Base-by-base conservation (phyloP, 1,140 invertebrate species). In the Sesamia nonagrioides region DNA sequence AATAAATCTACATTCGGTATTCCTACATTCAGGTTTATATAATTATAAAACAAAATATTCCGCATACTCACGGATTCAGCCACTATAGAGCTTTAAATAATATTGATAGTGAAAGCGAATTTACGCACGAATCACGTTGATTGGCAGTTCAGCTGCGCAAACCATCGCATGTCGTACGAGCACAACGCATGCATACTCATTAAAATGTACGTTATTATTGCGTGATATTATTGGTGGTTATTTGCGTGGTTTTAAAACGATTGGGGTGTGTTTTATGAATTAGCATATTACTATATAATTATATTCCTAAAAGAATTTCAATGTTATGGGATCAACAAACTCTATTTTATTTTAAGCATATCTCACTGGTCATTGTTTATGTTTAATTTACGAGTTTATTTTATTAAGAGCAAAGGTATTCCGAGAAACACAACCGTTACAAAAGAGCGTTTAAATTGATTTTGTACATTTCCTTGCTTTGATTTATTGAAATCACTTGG, bases 91-190 rank as follows among this genome's bases (percentile, higher is more conserved):
- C 54, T 3, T 58, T 63, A 63, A 63, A 63, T 63, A n/a, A 63
- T 35, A 42, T 63, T 63, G 35, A 63, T 63, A 63, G 60, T 42
- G 60, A 63, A 63, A 63, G 60, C 60, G n/a, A 66, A 66, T 42
- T 66, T 42, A 37, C 61, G 37, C 61, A 66, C 61, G 42, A 66
- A 66, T 66, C 61, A 66, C 37, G 37, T 42, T 42, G 42, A 66
- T 66, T 42, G 35, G 61, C 37, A 42, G 37, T 17, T 9, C 61
- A 42, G 61, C 61, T 42, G 61, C 37, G 56, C 56, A 60, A 60
- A 60, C 56, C 33, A 11, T 11, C 56, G 60, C 58, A 40, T 8
- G n/a, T 17, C 17, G n/a, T 17, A 17, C 9, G 60, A 8, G 60
- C 60, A 18, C 2, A 37, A 13, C 21, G 4, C 35, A 8, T 61